A percentile compares a stretch with the other conserved stretches of the same genome.
Evolutionary conservation across 1,140 invertebrate genomes (phyloP).

Genomic region (Scaptomyza graminum): DNA sequence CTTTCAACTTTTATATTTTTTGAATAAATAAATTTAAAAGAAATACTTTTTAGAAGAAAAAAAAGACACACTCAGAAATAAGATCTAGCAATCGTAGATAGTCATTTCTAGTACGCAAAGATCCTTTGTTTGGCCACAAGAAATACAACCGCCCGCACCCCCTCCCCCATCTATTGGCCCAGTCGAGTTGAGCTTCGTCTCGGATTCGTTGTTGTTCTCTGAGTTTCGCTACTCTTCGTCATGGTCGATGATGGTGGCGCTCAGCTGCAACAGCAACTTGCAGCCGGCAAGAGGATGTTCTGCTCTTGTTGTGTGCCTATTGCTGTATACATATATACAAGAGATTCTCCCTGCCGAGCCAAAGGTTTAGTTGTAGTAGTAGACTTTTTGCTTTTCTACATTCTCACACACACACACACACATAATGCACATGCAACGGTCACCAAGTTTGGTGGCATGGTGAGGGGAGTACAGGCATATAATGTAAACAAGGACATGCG

Average conservation of each 20-base stretch:
- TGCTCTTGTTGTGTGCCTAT: constrained; percentile 11
- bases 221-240: constrained; percentile 5
- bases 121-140: not conserved
- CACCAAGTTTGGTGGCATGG: not conserved
- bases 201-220: constrained; percentile 9
- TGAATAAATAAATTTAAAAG: too few relatives aligned
- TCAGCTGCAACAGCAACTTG: constrained; percentile 63
- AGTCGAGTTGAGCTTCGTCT: constrained; percentile 3
- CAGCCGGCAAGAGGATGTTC: constrained; percentile 8
- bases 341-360: constrained; percentile 6
- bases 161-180: not conserved
- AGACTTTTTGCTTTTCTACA: constrained; percentile 79
- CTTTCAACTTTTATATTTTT: too few relatives aligned
- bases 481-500: constrained; percentile 81
- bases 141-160: too few relatives aligned
- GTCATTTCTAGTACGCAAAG: not conserved
- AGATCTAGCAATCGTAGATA: not conserved
- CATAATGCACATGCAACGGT: constrained; percentile 18
- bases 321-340: constrained; percentile 19
- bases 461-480: constrained; percentile 50
- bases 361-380: constrained; percentile 74
- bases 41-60: not conserved
- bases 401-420: constrained; percentile 37
- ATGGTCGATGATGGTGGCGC: constrained; percentile 36
- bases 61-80: not conserved